Evolutionary conservation across 2,888 invertebrate genomes (phyloP).

Genomic region (Macrosoma leucophasiata): DNA sequence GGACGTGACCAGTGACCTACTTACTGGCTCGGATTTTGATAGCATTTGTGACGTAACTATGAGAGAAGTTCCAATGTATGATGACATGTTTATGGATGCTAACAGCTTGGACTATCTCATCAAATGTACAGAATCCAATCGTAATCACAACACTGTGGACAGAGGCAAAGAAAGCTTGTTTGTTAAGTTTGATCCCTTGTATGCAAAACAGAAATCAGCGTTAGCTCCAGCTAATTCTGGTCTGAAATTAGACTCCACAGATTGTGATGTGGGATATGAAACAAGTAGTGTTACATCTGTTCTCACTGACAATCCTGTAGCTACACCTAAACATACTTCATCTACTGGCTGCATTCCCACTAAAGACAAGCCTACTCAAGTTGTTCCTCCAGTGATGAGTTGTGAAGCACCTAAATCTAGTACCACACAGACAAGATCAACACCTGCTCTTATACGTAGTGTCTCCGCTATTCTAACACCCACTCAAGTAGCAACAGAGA

Average conservation of each 20-base stretch:
- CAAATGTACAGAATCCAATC: constrained; percentile 58
- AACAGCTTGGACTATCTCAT: constrained; percentile 73
- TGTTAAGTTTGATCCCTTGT: constrained; percentile 78
- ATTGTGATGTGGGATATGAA: constrained; percentile 62
- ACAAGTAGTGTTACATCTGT: constrained; percentile 56
- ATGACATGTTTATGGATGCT: constrained; percentile 74
- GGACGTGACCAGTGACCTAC: constrained; percentile 50
- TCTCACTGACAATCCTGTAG: constrained; percentile 41
- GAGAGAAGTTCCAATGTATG: constrained; percentile 50
- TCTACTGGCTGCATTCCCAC: constrained; percentile 40
- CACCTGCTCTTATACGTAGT: constrained; percentile 58
- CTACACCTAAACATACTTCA: constrained; percentile 42
- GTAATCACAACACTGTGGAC: constrained; percentile 46
- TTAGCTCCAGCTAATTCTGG: constrained; percentile 32
- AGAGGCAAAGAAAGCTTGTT: constrained; percentile 78
- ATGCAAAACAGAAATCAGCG: constrained; percentile 41
- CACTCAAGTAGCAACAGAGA: constrained; percentile 55
- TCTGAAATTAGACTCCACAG: constrained; percentile 39
- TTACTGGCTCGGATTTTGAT: constrained; percentile 57
- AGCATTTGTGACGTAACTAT: constrained; percentile 63
- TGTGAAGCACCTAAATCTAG: constrained; percentile 36
- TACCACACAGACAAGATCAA: constrained; percentile 31
- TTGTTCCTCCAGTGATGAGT: constrained; percentile 58
- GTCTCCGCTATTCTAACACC: constrained; percentile 62
- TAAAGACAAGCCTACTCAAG: constrained; percentile 61